A percentile compares a stretch with the other conserved stretches of the same genome.
phyloP scores from a whole-genome alignment of 2,797 vertebrate species.

The Delichon dasypus region DNA sequence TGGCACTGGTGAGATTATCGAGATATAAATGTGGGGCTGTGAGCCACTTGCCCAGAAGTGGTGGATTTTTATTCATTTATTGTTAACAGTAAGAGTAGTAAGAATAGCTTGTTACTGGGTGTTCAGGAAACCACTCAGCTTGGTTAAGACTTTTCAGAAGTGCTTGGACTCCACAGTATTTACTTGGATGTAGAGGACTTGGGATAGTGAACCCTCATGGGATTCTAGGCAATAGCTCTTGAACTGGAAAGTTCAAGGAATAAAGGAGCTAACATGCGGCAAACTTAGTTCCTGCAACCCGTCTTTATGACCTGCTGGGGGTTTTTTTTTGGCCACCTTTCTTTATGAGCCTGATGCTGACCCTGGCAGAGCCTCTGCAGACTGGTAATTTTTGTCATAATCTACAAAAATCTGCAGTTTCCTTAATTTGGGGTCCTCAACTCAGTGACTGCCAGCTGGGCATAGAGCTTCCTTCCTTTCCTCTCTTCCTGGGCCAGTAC shows the following conservation, averaged over 20 bases:
- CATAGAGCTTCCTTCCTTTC: not conserved
- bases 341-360: not conserved
- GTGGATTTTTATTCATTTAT: not conserved
- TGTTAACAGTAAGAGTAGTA: not conserved
- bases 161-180: not conserved
- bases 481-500: not conserved
- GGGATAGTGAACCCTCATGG: not conserved
- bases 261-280: not conserved
- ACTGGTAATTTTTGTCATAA: not conserved
- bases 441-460: not conserved
- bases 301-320: not conserved
- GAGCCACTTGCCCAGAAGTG: not conserved
- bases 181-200: not conserved
- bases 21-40: not conserved
- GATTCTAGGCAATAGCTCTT: not conserved
- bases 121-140: not conserved
- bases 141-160: not conserved
- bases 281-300: not conserved
- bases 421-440: not conserved
- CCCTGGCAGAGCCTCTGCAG: not conserved
- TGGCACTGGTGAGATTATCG: slow-evolving; percentile 4
- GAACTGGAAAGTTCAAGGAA: not conserved
- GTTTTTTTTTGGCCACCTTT: not conserved
- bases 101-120: not conserved
- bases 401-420: not conserved